Base-by-base conservation (phyloP, 2,888 invertebrate species). In the Euplexia lucipara region DNA sequence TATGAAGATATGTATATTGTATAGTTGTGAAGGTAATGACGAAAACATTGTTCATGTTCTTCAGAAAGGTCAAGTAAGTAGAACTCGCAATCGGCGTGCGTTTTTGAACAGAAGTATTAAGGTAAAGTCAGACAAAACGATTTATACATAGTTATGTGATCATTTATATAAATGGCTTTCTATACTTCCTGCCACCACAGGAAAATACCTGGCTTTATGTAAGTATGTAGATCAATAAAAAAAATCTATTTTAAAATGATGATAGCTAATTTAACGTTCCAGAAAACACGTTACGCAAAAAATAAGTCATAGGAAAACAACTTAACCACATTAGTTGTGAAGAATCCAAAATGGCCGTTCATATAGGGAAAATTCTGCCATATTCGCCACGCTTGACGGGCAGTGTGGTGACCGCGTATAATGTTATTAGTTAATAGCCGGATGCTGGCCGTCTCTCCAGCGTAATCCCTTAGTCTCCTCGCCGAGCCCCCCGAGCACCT, bases 391-490 rank as follows among this genome's bases (percentile, higher is more conserved):
- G 53, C 70, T 70, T 75, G 75, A 75, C 75, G 53, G 53, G 70
- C 41, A 32, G 58, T 63, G 52, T 69, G 69, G 69, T 74, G 75
- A 74, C 74, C 74, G 75, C 53, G 45, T 64, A 57, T 74, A 74
- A 74, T 74, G 64, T 75, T 75, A 74, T 74, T 74, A 74, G 70
- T 75, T 74, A 74, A 74, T 74, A 75, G 75, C 32, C 64, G 64
- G 70, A 58, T 64, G 49, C 53, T 70, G 37, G 53, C 64, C 62
- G 51, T 62, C 56, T 75, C 64, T 45, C 47, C 22, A 22, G 8
- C 41, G 32, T 75, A 70, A 74, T 63, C 70, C 64, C 14, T 57
- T 62, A 69, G 59, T 56, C 32, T 37, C 58, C 35, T 6, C 30
- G 12, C 41, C 18, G 65, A 49, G 48, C 30, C n/a, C n/a, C n/a